Base-by-base conservation (phyloP, 2,113 vertebrate species). In the Phylloscopus whistleri region DNA sequence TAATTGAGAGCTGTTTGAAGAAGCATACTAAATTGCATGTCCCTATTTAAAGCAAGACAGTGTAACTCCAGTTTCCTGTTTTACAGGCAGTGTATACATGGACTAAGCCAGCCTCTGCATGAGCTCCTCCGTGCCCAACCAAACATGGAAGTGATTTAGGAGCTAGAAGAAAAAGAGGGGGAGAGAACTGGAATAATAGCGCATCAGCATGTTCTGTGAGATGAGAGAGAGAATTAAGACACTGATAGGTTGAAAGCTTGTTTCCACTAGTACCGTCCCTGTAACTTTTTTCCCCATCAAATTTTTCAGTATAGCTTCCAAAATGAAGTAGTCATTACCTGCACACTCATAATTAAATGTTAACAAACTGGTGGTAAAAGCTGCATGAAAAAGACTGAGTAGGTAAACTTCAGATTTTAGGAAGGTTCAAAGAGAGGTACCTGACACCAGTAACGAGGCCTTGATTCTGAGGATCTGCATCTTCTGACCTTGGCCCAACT, bases 241-340 rank as follows among this genome's bases (percentile, higher is more conserved):
- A 46, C 13, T 37, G 37, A 59, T 16, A 41, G 30, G 7, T 10
- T 48, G 30, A 79, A 87, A 90, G 43, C 7, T 44, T 35, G 5
- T 55, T 35, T 64, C 35, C 6, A 31, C 23, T 49, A 37, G 17
- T 78, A n/a, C 23, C 4, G 0, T 41, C 37, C 33, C 44, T 5
- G 14, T 23, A 16, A 49, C 8, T 1, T 26, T 22, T 21, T 4
- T 2, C 3, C 3, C 6, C 7, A 9, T 35, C 6, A 9, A 16
- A 11, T 64, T 80, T 84, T 74, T 63, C 62, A 63, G 0, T 56
- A 37, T 26, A 83, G 53, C 13, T 26, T 22, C 10, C 23, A 70
- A 66, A 91, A 66, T n/a, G 31, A 67, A 52, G 24, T 4, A 69
- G 22, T 37, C 13, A 26, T 19, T 81, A 58, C 84, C 55, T 64